Conservation (phyloP, 64 coral and sea anemone genomes). For the Anthopleura sola region DNA sequence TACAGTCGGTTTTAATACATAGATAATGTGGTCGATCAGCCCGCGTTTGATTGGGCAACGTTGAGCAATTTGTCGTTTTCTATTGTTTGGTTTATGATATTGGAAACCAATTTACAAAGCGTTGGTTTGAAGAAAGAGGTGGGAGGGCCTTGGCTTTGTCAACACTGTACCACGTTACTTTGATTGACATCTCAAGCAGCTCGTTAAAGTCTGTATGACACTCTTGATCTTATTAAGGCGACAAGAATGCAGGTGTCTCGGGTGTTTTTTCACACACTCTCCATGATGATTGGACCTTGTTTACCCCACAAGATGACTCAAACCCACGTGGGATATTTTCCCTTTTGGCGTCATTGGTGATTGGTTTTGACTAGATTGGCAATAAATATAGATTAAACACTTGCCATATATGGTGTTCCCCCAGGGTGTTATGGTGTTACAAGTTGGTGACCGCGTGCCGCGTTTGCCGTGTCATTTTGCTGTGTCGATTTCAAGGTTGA, state of each 20-base stretch:
- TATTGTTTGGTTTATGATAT: slow-evolving; percentile 97
- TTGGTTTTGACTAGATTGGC: slow-evolving; percentile 99
- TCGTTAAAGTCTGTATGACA: slow-evolving; percentile 99
- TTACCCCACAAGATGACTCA: slow-evolving; percentile 94
- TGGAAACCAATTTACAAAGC: slow-evolving; percentile 99
- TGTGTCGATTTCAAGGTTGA: slow-evolving; percentile 96
- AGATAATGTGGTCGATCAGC: slow-evolving; percentile 60
- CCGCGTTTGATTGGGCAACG: slow-evolving; percentile 65
- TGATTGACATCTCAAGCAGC: slow-evolving; percentile 96
- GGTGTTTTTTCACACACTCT: slow-evolving; percentile 98
- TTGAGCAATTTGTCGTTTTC: slow-evolving; percentile 56
- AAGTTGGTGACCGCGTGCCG: slow-evolving; percentile 93
- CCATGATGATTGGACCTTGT: slow-evolving; percentile 94
- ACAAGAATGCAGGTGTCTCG: slow-evolving; percentile 94
- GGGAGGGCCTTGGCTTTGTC: slow-evolving; percentile 93
- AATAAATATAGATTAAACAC: slow-evolving; percentile 99
- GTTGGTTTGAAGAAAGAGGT: slow-evolving; percentile 92
- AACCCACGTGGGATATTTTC: slow-evolving; percentile 99
- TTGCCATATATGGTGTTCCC: slow-evolving; percentile 99
- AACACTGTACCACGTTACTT: slow-evolving; percentile 99
- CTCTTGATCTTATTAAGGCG: slow-evolving; percentile 99
- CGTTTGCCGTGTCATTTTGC: slow-evolving; percentile 98
- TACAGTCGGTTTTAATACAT: slow-evolving; percentile 13
- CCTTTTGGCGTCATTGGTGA: slow-evolving; percentile 96
- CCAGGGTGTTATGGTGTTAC: slow-evolving; percentile 99